A percentile compares a stretch with the other conserved stretches of the same genome.
phyloP scores from a whole-genome alignment of 2,797 vertebrate genomes.

The Aviceda cuculoides region DNA sequence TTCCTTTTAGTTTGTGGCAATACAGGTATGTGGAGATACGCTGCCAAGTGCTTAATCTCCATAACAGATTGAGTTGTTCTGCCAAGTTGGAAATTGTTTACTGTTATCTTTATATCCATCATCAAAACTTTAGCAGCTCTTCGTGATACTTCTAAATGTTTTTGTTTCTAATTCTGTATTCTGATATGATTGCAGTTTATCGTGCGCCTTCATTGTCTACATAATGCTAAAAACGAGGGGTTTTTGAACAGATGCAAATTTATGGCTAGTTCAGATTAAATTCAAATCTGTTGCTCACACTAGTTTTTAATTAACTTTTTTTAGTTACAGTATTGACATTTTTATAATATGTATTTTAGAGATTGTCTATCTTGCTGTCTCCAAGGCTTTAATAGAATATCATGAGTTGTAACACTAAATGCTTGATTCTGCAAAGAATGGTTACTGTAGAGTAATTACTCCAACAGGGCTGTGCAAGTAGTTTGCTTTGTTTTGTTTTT shows the following conservation, averaged over 20 bases:
- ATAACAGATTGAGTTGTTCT: neutral
- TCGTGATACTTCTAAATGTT: neutral
- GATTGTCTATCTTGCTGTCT: neutral
- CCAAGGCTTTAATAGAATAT: neutral
- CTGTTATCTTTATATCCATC: neutral
- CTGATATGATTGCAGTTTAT: neutral
- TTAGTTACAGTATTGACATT: neutral
- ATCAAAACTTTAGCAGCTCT: neutral
- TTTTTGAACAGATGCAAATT: neutral
- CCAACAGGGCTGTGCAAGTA: neutral
- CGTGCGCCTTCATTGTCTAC: neutral
- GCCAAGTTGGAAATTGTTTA: neutral
- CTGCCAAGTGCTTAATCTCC: neutral
- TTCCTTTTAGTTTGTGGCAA: neutral
- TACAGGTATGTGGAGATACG: neutral
- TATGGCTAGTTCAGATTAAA: neutral
- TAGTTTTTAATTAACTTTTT: neutral
- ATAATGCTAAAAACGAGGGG: neutral
- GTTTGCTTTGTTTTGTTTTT: neutral
- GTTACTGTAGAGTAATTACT: neutral
- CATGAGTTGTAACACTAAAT: neutral
- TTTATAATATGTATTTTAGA: neutral
- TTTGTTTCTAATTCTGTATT: neutral
- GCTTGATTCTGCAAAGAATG: neutral
- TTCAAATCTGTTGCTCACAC: neutral